Evolutionary conservation across 2,113 vertebrate species (phyloP).

Genomic region (Chitala chitala): DNA sequence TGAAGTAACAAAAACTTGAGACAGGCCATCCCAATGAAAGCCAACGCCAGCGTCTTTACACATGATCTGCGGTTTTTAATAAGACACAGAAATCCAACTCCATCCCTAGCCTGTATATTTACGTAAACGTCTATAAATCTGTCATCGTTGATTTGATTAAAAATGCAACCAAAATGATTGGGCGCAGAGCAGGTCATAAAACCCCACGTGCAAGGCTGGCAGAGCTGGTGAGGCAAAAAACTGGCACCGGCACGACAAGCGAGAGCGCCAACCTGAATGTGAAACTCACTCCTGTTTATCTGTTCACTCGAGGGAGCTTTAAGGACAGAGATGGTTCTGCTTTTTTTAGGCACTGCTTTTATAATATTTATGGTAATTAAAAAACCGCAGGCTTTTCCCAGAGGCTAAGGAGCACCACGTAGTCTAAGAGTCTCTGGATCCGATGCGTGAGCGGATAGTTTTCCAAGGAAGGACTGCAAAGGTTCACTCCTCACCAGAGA

Average conservation of each 20-base stretch:
- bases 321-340: background rate
- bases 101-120: background rate
- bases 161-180: background rate
- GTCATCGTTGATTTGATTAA: background rate
- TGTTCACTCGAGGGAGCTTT: background rate
- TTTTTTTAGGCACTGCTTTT: background rate
- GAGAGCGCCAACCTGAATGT: background rate
- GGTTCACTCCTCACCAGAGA: conserved; percentile 38
- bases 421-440: conserved; percentile 29
- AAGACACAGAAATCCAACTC: background rate
- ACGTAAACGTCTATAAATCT: background rate
- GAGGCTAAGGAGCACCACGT: background rate
- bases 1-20: background rate
- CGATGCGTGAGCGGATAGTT: conserved; percentile 45
- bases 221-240: background rate
- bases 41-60: background rate
- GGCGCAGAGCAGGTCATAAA: background rate
- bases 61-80: background rate
- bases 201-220: background rate
- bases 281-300: background rate
- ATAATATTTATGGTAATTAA: background rate
- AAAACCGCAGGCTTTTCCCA: too few relatives aligned
- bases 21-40: background rate
- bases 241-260: background rate
- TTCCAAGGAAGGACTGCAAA: conserved; percentile 34